Percentiles rank a stretch among this genome's conserved stretches.
Conservation (phyloP, 2,113 vertebrate species). For the Psophia crepitans region DNA sequence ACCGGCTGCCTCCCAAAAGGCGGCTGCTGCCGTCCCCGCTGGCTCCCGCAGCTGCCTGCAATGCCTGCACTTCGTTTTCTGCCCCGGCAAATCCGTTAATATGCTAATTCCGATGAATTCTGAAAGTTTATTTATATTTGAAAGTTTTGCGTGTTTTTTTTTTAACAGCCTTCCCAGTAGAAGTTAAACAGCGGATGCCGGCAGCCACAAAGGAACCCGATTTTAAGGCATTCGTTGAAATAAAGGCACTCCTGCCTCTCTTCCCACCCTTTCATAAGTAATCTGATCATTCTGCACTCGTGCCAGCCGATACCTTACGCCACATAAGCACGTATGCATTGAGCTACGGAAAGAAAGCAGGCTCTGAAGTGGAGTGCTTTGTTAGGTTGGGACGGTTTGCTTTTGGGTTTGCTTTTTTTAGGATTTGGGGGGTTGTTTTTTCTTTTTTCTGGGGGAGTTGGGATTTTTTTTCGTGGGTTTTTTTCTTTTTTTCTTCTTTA, state of each 20-base stretch:
- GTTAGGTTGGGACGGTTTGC: not conserved
- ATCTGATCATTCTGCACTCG: rapidly evolving
- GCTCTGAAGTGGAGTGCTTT: not conserved
- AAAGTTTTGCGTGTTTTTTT: too few species aligned
- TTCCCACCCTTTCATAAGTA: not conserved
- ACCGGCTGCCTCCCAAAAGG: too few species aligned
- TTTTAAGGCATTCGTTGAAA: not conserved
- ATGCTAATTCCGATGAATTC: not conserved
- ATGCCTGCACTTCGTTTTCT: not conserved
- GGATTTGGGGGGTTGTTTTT: too few species aligned
- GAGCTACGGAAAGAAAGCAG: not conserved
- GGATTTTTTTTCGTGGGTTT: too few species aligned
- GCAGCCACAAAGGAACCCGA: not conserved
- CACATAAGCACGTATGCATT: rapidly evolving
- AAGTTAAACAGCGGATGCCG: not conserved
- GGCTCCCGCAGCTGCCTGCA: not conserved
- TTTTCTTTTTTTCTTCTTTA: not conserved
- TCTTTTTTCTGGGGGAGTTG: too few species aligned
- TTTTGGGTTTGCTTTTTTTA: too few species aligned
- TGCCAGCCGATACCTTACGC: not conserved
- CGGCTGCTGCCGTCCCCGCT: not conserved
- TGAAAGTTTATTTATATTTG: not conserved
- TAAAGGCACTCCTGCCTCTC: not conserved
- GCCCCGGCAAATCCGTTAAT: not conserved
- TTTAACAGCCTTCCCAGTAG: not conserved